Evolutionary conservation across 2,113 vertebrate genomes (phyloP).

Genomic region (Xiphias gladius): DNA sequence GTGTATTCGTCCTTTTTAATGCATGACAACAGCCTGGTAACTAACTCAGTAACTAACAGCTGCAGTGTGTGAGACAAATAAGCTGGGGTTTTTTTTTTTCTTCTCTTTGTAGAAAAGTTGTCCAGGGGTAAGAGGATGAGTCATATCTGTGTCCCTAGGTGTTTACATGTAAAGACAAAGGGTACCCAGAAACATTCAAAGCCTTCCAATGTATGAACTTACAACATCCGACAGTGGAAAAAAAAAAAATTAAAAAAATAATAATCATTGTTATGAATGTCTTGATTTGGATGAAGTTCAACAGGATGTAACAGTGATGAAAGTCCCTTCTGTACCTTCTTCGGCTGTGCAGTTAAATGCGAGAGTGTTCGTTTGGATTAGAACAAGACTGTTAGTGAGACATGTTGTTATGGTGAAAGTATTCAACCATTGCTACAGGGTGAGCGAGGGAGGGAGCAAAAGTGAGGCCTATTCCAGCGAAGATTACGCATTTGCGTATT

Average conservation of each 20-base stretch:
- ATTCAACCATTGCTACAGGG: too few species aligned
- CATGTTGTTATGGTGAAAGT: too few species aligned
- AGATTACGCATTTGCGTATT: conserved; percentile 32
- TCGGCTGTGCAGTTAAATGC: background rate
- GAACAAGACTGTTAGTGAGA: conserved; percentile 1
- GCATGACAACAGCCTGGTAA: too few species aligned
- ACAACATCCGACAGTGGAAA: background rate
- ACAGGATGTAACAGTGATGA: conserved; percentile 32
- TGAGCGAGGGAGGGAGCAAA: background rate
- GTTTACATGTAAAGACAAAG: conserved; percentile 46
- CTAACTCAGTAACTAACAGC: background rate
- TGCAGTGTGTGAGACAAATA: background rate
- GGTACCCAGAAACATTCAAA: background rate
- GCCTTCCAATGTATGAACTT: conserved; percentile 11
- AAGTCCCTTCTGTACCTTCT: conserved; percentile 1
- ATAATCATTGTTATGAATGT: background rate
- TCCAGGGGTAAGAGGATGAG: background rate
- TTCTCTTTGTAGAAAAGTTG: background rate
- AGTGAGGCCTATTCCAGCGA: background rate
- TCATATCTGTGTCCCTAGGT: background rate
- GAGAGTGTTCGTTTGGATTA: conserved; percentile 21
- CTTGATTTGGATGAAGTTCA: conserved; percentile 13
- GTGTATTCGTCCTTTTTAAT: background rate
- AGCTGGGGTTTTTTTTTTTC: background rate
- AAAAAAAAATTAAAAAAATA: too few species aligned